Base-by-base conservation (phyloP, 2,888 invertebrate species). In the Epirrhoe tristata region DNA sequence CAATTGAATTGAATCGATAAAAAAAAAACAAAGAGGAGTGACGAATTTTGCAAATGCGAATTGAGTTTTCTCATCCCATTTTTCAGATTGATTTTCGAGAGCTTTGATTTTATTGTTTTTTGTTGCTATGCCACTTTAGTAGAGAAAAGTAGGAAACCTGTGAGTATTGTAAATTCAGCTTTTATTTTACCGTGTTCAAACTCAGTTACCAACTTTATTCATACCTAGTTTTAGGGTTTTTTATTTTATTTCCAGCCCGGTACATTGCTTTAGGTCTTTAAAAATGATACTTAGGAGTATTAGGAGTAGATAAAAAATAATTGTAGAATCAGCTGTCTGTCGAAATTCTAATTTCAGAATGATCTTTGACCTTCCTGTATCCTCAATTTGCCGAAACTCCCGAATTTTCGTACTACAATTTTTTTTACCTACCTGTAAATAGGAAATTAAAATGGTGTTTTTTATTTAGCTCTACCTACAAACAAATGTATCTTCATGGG, bases 401-500 rank as follows among this genome's bases (percentile, higher is more conserved):
- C 10, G 8, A 10, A 8, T 39, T 39, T 39, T 3, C 39, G 6
- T 39, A 39, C 39, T 39, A 24, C 24, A 2, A 24, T 43, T 43
- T 43, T 43, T 12, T 12, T 43, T 43, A 2, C 39, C 0, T 4
- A 12, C 12, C 12, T 43, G 39, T 43, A 10, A 43, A 12, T 12
- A 43, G 39, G 10, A 8, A 39, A 12, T 12, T 43, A 43, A 43
- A 10, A 43, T 39, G 1, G 1, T 39, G 39, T 50, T 6, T 36
- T 36, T 39, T 24, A 32, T 62, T 59, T 55, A 69, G 61, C 39
- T 24, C 5, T 52, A 48, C 58, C 36, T 36, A 12, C 54, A 10
- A 58, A 12, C 62, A 52, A 70, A 67, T 64, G 70, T 62, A 52
- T 64, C 77, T 83, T 78, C 69, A 82, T 81, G 83, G 83, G 80